Evolutionary conservation across 1,140 invertebrate genomes (phyloP).

Genomic region (Daktulosphaira vitifoliae): DNA sequence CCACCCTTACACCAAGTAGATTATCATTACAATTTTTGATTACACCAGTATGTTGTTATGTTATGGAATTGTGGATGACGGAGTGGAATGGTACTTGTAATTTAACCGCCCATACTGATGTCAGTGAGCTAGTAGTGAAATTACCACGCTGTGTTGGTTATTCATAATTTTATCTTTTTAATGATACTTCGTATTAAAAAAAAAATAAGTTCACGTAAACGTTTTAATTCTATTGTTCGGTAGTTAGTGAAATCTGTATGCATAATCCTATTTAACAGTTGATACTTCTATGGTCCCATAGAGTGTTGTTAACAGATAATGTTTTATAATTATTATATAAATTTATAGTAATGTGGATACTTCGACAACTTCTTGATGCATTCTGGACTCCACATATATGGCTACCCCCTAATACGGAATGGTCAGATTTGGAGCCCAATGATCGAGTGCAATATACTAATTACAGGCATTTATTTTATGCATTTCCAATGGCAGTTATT

Average conservation of each 20-base stretch:
- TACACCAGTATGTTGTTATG: no score
- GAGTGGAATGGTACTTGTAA: neutral
- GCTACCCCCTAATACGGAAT: conserved; percentile 82
- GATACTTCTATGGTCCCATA: neutral
- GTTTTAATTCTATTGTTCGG: no score
- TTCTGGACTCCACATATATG: conserved; percentile 79
- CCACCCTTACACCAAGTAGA: conserved; percentile 1
- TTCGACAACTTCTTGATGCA: conserved; percentile 42
- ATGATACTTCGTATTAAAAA: no score
- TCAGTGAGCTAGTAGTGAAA: neutral
- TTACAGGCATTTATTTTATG: conserved; percentile 66
- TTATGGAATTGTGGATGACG: no score
- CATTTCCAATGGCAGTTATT: conserved; percentile 69
- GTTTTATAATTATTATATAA: neutral
- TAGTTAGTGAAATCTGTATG: no score
- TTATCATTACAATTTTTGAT: no score
- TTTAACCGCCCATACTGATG: conserved; percentile 27
- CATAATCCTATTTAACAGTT: no score
- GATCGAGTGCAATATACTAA: conserved; percentile 69
- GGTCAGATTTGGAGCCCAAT: conserved; percentile 73
- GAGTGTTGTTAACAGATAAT: neutral
- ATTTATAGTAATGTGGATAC: neutral
- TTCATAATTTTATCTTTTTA: neutral
- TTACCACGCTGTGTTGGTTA: neutral
- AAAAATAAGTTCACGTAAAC: no score